phyloP scores from a whole-genome alignment of 1,140 invertebrate species.

The Heterodera carotae region DNA sequence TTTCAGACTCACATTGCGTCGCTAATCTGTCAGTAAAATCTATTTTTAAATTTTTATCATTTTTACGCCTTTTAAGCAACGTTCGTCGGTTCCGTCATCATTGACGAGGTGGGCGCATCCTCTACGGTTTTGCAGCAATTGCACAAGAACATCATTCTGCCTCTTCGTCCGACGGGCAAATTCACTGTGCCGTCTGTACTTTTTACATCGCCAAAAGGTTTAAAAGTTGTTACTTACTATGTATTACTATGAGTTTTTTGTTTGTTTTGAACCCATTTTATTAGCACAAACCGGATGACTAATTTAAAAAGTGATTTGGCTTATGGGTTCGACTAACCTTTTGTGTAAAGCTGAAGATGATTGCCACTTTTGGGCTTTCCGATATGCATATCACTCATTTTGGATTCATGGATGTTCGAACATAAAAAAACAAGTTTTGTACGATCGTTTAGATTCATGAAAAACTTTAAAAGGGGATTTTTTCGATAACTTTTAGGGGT shows the following conservation, averaged over 20 bases:
- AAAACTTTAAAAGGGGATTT: too few relatives aligned
- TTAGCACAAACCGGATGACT: too few relatives aligned
- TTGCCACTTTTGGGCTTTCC: too few relatives aligned
- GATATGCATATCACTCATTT: too few relatives aligned
- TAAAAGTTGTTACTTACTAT: background rate
- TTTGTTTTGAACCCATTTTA: too few relatives aligned
- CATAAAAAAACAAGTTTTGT: too few relatives aligned
- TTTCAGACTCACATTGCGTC: background rate
- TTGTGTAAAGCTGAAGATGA: too few relatives aligned
- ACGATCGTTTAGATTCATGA: too few relatives aligned
- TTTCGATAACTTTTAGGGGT: too few relatives aligned
- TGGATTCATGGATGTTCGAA: too few relatives aligned
- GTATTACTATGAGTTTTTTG: constrained; percentile 18
- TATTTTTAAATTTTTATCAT: background rate
- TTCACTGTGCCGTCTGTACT: constrained; percentile 18
- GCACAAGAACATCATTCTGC: constrained; percentile 27
- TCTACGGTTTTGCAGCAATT: constrained; percentile 3
- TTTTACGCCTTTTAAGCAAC: background rate
- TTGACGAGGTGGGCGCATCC: constrained; percentile 24
- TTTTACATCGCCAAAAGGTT: constrained; percentile 38
- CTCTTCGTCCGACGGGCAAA: constrained; percentile 25
- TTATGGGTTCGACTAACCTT: too few relatives aligned
- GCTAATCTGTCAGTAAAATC: background rate
- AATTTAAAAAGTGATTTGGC: too few relatives aligned
- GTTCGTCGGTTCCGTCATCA: constrained; percentile 27